Base-by-base conservation (phyloP, 2,113 vertebrate genomes). In the Acrocephalus arundinaceus region DNA sequence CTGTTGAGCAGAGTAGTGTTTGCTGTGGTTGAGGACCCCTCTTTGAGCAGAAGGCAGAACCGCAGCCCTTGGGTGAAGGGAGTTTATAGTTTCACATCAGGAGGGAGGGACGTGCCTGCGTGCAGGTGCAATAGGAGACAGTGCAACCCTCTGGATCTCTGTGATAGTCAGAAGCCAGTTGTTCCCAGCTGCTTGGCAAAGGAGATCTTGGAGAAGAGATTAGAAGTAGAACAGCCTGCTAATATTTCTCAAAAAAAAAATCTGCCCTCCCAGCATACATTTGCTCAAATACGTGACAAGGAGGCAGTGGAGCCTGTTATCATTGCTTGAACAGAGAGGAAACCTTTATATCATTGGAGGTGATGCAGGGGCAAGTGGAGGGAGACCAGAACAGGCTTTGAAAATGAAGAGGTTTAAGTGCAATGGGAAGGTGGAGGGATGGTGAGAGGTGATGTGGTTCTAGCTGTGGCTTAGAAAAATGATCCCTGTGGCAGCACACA, bases 81-180 rank as follows among this genome's bases (percentile, higher is more conserved):
- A n/a, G 8, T 31, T 67, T 54, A 6, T 22, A 25, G 65, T 13
- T 19, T 62, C 41, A 48, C 3, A 5, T 19, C 6, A 2, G 17
- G 28, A 51, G 30, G 65, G 59, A 70, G 41, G 41, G 39, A 51
- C 0, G 0, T 0, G 3, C 39, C 54, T 46, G 30, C 0, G 0
- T n/a, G 33, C 5, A 1, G 55, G 62, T 48, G 65, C 72, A 33
- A 1, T 7, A 33, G 67, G 73, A 84, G 24, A 13, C 21, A 35
- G 55, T 18, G 31, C 0, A 1, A 52, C 27, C 22, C 24, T 58
- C 57, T 7, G 1, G 48, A 65, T 18, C 62, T 5, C 28, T 4
- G 23, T n/a, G 57, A 18, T 7, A 33, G 37, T 23, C 28, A 43
- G 79, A 75, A 85, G 43, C 39, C 35, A 11, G 21, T 18, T 85